These are phyloP conservation scores for Pocillopora damicornis DNA, from an alignment of 64 coral and sea anemone species.

Conservation along the genomic window DNA sequence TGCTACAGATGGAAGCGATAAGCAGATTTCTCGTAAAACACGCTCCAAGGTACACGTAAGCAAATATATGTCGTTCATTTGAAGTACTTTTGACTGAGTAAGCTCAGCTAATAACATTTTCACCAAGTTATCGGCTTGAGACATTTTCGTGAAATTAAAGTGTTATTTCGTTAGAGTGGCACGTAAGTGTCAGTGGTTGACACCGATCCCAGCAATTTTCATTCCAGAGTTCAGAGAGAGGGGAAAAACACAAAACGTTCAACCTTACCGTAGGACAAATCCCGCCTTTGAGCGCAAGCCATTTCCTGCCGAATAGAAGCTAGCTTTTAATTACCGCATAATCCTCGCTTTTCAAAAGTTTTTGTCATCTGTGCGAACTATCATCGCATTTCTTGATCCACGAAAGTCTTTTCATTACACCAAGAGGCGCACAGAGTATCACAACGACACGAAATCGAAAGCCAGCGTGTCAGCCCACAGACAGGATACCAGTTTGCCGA, in stretches of 20 bases:
- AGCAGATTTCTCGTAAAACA: no score
- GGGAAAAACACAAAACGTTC: neutral
- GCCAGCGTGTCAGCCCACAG: neutral
- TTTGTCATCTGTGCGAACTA: neutral
- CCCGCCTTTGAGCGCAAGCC: neutral
- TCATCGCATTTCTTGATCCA: slow-evolving; percentile 1
- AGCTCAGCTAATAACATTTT: neutral
- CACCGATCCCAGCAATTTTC: neutral
- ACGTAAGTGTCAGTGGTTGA: neutral
- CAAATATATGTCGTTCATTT: no score
- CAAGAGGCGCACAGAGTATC: neutral
- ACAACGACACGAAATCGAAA: neutral
- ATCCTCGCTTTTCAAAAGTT: neutral
- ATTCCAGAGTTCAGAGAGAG: neutral
- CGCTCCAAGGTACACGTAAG: no score
- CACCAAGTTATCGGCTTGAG: neutral
- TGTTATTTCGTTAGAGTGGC: neutral
- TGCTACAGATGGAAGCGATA: no score
- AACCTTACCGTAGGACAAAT: slow-evolving; percentile 24
- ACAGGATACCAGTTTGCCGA: neutral
- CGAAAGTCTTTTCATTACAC: neutral
- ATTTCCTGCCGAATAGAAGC: neutral
- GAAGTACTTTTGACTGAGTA: no score
- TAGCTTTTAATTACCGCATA: neutral
- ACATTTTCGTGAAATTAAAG: neutral